Evolutionary conservation across 2,888 invertebrate genomes (phyloP).

Genomic region (Drosophila siamana): DNA sequence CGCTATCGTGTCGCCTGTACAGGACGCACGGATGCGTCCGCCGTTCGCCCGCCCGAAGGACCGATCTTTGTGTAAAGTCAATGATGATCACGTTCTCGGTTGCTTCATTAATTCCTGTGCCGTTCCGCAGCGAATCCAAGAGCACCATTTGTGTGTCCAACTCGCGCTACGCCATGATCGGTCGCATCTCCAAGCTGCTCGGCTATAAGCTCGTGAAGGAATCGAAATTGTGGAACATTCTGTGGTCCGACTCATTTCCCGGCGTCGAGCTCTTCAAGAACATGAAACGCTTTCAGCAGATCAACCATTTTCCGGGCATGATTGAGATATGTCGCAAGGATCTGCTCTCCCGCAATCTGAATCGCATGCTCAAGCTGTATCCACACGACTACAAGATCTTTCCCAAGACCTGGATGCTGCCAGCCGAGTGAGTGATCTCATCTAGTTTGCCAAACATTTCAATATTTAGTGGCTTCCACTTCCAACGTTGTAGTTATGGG

Average conservation of each 20-base stretch:
- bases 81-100: neutral
- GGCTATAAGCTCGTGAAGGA: slow-evolving; percentile 88
- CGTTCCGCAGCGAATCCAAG: slow-evolving; percentile 62
- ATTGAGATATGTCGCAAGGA: slow-evolving; percentile 95
- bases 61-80: neutral
- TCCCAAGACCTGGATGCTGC: slow-evolving; percentile 97
- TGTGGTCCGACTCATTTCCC: slow-evolving; percentile 95
- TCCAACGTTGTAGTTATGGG: slow-evolving; percentile 88
- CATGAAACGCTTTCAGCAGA: slow-evolving; percentile 96
- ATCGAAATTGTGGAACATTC: slow-evolving; percentile 94
- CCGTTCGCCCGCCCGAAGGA: neutral
- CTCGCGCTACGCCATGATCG: slow-evolving; percentile 82
- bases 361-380: slow-evolving; percentile 94
- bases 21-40: slow-evolving; percentile 15
- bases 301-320: slow-evolving; percentile 97
- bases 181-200: slow-evolving; percentile 81
- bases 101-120: neutral
- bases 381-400: slow-evolving; percentile 96
- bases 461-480: neutral
- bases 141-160: slow-evolving; percentile 82
- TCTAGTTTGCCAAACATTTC: neutral
- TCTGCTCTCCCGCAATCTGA: slow-evolving; percentile 94
- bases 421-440: slow-evolving; percentile 90
- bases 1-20: slow-evolving; percentile 76
- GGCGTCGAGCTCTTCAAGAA: slow-evolving; percentile 94